Conservation (phyloP, 2,888 invertebrate genomes). For the Philopedon plagiatum region DNA sequence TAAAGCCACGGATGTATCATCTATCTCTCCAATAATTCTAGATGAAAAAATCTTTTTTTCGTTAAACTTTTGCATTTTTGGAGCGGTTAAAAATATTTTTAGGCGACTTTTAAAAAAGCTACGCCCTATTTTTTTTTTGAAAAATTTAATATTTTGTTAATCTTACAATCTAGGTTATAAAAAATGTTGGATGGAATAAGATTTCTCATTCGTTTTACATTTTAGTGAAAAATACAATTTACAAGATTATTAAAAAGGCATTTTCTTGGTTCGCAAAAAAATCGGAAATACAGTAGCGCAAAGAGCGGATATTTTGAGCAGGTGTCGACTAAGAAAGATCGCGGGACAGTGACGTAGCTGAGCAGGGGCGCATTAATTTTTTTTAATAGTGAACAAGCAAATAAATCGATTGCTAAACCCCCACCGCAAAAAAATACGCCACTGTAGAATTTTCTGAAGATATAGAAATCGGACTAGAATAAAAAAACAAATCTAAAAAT, state of each 20-base stretch:
- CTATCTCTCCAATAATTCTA: not conserved
- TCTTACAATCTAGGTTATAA: slow-evolving; percentile 63
- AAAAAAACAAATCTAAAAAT: not conserved
- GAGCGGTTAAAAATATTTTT: slow-evolving; percentile 32
- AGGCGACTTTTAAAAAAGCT: not conserved
- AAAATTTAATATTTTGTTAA: slow-evolving; percentile 47
- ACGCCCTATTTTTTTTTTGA: slow-evolving; percentile 10
- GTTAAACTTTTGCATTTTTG: slow-evolving; percentile 46
- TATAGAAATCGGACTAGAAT: slow-evolving; percentile 26
- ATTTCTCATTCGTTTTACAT: slow-evolving; percentile 57
- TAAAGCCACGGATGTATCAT: not conserved
- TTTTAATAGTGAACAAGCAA: not conserved
- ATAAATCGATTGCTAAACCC: not conserved
- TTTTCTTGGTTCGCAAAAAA: slow-evolving; percentile 60
- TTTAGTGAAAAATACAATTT: slow-evolving; percentile 57
- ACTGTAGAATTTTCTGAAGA: slow-evolving; percentile 11
- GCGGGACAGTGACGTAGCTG: slow-evolving; percentile 8
- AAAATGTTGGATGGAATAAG: slow-evolving; percentile 66
- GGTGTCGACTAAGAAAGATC: slow-evolving; percentile 25
- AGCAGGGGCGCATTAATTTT: not conserved
- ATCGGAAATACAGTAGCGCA: slow-evolving; percentile 54
- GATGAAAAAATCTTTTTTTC: not conserved
- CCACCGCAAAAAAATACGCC: slow-evolving; percentile 12
- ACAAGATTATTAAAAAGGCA: slow-evolving; percentile 61
- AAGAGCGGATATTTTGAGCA: slow-evolving; percentile 52